phyloP scores from a whole-genome alignment of 2,113 vertebrate species.

The Chaenocephalus aceratus region DNA sequence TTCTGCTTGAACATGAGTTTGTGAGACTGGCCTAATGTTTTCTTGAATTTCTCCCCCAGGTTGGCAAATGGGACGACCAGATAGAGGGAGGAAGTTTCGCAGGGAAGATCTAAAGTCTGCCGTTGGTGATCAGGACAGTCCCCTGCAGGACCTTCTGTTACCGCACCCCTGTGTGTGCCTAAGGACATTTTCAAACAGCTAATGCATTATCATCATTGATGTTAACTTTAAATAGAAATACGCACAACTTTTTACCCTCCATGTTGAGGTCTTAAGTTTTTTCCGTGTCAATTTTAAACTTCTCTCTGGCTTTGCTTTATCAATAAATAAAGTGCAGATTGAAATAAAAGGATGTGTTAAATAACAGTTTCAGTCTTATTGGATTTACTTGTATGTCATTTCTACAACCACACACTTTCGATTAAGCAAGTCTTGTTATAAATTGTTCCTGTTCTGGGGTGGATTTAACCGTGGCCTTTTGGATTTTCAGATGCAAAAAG shows the following conservation, averaged over 20 bases:
- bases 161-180: slow-evolving; percentile 49
- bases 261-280: slow-evolving; percentile 28
- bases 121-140: slow-evolving; percentile 2
- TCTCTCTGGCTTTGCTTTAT: slow-evolving; percentile 21
- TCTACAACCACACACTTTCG: neutral
- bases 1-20: neutral
- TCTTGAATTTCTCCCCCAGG: slow-evolving; percentile 65
- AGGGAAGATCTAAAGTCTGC: slow-evolving; percentile 78
- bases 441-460: no score
- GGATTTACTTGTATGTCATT: neutral
- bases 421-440: neutral
- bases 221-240: slow-evolving; percentile 53
- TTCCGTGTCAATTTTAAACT: neutral
- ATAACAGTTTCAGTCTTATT: neutral
- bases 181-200: slow-evolving; percentile 38
- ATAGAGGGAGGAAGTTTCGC: slow-evolving; percentile 81
- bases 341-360: slow-evolving; percentile 17
- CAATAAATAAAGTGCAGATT: slow-evolving; percentile 40
- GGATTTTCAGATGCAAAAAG: neutral
- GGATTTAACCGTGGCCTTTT: neutral
- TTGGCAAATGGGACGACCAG: slow-evolving; percentile 82
- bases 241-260: slow-evolving; percentile 57
- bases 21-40: neutral
- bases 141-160: slow-evolving; percentile 42
- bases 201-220: neutral